A percentile compares a stretch with the other conserved stretches of the same genome.
phyloP scores from a whole-genome alignment of 2,113 vertebrate genomes.

The Crotalus tigris region DNA sequence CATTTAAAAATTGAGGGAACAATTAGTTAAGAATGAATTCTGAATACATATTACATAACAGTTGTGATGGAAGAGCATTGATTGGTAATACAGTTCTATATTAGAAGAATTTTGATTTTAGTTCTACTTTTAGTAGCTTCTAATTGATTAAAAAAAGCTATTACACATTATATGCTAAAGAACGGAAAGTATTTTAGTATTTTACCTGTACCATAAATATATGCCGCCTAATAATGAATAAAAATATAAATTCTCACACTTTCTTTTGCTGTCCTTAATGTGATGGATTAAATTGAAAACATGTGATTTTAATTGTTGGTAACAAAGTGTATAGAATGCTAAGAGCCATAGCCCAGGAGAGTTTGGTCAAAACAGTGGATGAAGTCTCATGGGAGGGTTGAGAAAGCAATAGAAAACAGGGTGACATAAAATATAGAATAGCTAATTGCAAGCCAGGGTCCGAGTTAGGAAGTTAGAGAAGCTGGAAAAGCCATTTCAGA shows the following conservation, averaged over 20 bases:
- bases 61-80: background rate
- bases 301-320: background rate
- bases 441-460: background rate
- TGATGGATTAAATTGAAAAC: background rate
- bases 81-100: background rate
- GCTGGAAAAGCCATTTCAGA: background rate
- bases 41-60: background rate
- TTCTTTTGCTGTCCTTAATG: background rate
- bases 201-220: background rate
- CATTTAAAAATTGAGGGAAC: background rate
- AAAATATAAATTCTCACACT: background rate
- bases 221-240: background rate
- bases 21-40: background rate
- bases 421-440: background rate
- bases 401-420: background rate
- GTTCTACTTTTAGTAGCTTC: background rate
- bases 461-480: background rate
- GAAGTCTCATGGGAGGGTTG: no score
- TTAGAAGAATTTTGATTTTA: background rate
- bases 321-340: background rate
- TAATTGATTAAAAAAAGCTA: background rate
- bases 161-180: background rate
- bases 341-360: background rate
- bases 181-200: background rate
- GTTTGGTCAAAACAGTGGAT: background rate